Base-by-base conservation (phyloP, 2,113 vertebrate genomes). In the Dasyornis broadbenti region DNA sequence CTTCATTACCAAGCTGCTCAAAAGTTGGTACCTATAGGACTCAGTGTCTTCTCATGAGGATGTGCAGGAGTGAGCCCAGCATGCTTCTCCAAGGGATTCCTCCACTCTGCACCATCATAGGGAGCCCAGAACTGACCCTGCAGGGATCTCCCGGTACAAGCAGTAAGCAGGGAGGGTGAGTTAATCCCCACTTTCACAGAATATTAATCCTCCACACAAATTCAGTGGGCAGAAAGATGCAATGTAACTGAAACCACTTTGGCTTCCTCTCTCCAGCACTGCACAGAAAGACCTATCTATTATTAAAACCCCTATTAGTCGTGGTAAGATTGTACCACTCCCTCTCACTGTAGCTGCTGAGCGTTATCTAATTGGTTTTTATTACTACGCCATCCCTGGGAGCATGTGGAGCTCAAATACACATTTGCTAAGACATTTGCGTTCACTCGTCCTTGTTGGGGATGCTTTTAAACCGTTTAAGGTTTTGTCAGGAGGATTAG, bases 291-390 rank as follows among this genome's bases (percentile, higher is more conserved):
- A 52, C 65, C 87, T 63, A 98, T 98, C 82, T 96, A 98, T 98
- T 98, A 98, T 98, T 98, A 92, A 98, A 97, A 94, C 40, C 68
- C 63, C 94, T 97, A 96, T 98, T 98, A 98, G 97, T 97, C 13
- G 63, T 97, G 90, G 82, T 90, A 78, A 97, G 96, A 97, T 96
- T 93, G 91, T 93, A 95, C 86, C 89, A 92, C 82, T 96, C 86
- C 92, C 90, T 95, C 96, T 95, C 77, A 88, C 93, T 95, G 56
- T 88, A 91, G 69, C 94, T 95, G 85, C 94, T 92, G 97, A 96
- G 92, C 17, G 13, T 97, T 98, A 92, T 94, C 95, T 97, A 98
- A 98, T 98, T 97, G 97, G 73, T 96, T 98, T 98, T 97, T 96
- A 98, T 97, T 97, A 96, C 96, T 97, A 87, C 1, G 10, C 96